These are phyloP conservation scores for Eupeodes luniger DNA, from an alignment of 2,888 invertebrate species.

Conservation along the genomic window DNA sequence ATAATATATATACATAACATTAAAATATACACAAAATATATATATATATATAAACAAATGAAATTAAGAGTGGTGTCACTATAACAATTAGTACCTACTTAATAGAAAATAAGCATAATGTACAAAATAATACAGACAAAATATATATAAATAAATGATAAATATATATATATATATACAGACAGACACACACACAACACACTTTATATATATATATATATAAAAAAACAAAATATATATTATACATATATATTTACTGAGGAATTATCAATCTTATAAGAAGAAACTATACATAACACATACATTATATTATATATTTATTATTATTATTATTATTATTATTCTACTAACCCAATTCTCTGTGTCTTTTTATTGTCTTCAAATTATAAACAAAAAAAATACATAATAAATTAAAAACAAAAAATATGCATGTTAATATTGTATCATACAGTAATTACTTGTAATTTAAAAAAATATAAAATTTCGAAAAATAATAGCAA, in stretches of 20 bases:
- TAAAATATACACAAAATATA: constrained; percentile 34
- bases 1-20: constrained; percentile 49
- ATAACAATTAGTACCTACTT: constrained; percentile 69
- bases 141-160: constrained; percentile 41
- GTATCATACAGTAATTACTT: constrained; percentile 66
- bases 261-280: constrained; percentile 68
- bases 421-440: constrained; percentile 69
- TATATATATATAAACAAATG: constrained; percentile 37
- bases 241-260: constrained; percentile 70
- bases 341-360: constrained; percentile 80
- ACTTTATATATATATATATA: constrained; percentile 1
- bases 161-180: constrained; percentile 47
- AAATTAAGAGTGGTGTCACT: constrained; percentile 60
- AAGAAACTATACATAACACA: constrained; percentile 56
- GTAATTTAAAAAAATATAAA: constrained; percentile 34
- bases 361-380: constrained; percentile 72
- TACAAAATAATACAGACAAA: constrained; percentile 66
- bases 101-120: constrained; percentile 72
- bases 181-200: constrained; percentile 52
- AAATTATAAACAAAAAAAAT: constrained; percentile 53
- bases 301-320: constrained; percentile 20
- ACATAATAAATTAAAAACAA: constrained; percentile 37
- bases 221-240: constrained; percentile 42
- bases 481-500: constrained; percentile 54
- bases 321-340: constrained; percentile 28